Conservation (phyloP, 1,140 invertebrate genomes). For the Phymorhynchus buccinoides region DNA sequence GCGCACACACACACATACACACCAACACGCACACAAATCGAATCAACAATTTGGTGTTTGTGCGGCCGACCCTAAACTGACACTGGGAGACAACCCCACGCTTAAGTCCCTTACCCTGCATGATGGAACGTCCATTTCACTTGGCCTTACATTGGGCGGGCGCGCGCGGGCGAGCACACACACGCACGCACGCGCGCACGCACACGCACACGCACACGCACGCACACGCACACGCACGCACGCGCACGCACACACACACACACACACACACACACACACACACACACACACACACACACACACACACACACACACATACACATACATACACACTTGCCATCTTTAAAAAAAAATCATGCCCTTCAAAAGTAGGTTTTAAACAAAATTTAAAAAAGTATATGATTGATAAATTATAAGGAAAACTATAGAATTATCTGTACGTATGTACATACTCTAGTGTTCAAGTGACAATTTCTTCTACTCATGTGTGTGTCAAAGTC, state of each 20-base stretch:
- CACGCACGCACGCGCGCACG: background rate
- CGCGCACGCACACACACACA: background rate
- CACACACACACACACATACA: background rate
- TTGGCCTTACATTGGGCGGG: background rate
- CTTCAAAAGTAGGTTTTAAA: too few relatives aligned
- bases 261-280: background rate
- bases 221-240: background rate
- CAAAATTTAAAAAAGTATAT: too few relatives aligned
- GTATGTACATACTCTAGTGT: too few relatives aligned
- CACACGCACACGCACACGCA: background rate
- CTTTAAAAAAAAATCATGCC: too few relatives aligned
- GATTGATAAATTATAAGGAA: too few relatives aligned
- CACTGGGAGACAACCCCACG: background rate
- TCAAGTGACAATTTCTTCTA: too few relatives aligned
- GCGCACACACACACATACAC: background rate
- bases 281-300: background rate
- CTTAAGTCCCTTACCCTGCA: background rate
- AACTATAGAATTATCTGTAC: too few relatives aligned
- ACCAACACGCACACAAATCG: conserved; percentile 3
- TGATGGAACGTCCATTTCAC: background rate
- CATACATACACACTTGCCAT: background rate
- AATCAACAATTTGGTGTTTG: background rate
- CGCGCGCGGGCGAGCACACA: background rate
- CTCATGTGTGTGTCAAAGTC: too few relatives aligned
- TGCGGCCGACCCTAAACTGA: background rate